Evolutionary conservation across 2,888 invertebrate genomes (phyloP).

Genomic region (Pachycephus smyrnensis): DNA sequence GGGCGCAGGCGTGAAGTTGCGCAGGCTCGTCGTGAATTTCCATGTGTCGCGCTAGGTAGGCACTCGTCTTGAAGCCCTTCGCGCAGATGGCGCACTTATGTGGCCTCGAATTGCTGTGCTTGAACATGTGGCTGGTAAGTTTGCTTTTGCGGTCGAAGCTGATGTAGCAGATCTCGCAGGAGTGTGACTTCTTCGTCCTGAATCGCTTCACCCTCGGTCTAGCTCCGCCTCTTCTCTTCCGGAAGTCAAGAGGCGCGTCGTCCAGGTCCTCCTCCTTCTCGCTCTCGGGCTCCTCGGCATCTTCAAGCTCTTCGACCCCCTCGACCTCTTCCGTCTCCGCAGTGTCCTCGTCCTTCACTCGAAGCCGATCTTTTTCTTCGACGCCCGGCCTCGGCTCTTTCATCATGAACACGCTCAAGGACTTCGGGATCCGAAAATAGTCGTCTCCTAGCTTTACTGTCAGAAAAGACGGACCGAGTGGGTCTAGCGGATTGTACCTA

Average conservation of each 20-base stretch:
- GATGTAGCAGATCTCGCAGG: slow-evolving; percentile 53
- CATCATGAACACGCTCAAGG: slow-evolving; percentile 56
- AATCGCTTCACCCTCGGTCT: slow-evolving; percentile 13
- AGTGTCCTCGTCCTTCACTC: slow-evolving; percentile 3
- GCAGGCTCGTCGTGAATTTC: slow-evolving; percentile 55
- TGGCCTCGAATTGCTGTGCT: slow-evolving; percentile 56
- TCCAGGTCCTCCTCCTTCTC: slow-evolving; percentile 43
- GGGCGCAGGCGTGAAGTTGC: slow-evolving; percentile 46
- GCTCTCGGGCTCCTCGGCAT: slow-evolving; percentile 8
- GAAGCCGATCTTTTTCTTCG: slow-evolving; percentile 14
- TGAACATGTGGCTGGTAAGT: slow-evolving; percentile 54
- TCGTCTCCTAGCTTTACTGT: slow-evolving; percentile 58
- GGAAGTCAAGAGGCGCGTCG: slow-evolving; percentile 45
- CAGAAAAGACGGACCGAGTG: slow-evolving; percentile 54
- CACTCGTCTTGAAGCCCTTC: slow-evolving; percentile 54
- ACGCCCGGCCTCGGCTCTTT: slow-evolving; percentile 43
- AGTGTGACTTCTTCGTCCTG: slow-evolving; percentile 39
- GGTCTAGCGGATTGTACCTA: slow-evolving; percentile 56
- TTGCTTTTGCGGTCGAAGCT: slow-evolving; percentile 55
- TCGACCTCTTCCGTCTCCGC: neutral
- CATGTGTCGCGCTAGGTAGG: slow-evolving; percentile 54
- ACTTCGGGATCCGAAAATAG: slow-evolving; percentile 57
- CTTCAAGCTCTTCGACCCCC: neutral
- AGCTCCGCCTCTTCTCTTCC: slow-evolving; percentile 25
- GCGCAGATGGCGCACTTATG: slow-evolving; percentile 54